Evolutionary conservation across 2,888 invertebrate genomes (phyloP), one percentile per base, ranked within the genome.

Genomic region (Polyploca ridens): DNA sequence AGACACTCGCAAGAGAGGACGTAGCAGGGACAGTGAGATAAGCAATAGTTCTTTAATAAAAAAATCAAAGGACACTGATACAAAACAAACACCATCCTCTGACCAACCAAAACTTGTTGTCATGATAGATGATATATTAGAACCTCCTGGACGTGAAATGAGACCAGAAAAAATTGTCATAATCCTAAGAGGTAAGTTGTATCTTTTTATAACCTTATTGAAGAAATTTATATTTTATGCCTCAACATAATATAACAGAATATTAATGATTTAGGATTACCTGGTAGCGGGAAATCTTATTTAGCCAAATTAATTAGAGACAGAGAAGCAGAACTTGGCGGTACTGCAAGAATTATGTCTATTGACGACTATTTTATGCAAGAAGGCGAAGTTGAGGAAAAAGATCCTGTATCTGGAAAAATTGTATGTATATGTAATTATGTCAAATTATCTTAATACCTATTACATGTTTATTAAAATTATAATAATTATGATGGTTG

Each of bases 361-460:
- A 95, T 99, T 68, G 99, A 99, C 87, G 99, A 99, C 90, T 99
- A 99, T 90, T 99, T 99, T 83, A 97, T 99, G 95, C 96, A 97
- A 67, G 98, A 98, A 89, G 96, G 96, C 67, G 98, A 98, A 88
- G 95, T 96, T 73, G 96, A 96, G 78, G 95, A 95, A 63, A 94
- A 90, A 62, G 97, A 97, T 83, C 95, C 95, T 5, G 94, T 96
- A 70, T 96, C 96, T 69, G 97, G 97, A 14, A 97, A 97, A 87
- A 95, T 95, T 83, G 95, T 97, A 65, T 86, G 84, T 94, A 63
- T 64, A n/a, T n/a, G n/a, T n/a, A 27, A 27, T 27, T 27, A 27
- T 27, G 63, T 10, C 11, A 44, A 44, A 44, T 44, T 44, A 13
- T 11, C 41, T 11, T 13, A 4, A 44, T 44, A 35, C 5, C 7